Conservation (phyloP, 1,140 invertebrate species). For the Brachystomella parvula region DNA sequence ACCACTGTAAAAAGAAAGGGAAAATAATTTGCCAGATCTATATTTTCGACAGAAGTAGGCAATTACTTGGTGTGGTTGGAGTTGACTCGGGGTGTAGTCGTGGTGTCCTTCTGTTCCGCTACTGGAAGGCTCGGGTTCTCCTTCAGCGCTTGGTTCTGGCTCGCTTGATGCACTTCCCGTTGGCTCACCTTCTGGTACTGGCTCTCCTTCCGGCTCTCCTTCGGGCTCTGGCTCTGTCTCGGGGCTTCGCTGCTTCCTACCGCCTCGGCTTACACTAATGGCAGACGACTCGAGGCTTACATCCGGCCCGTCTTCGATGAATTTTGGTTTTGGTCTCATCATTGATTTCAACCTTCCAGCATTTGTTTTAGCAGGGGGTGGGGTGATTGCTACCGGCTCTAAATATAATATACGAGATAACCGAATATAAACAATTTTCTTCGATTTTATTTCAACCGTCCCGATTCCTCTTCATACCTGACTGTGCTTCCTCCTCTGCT, state of each 20-base stretch:
- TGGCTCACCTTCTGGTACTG: constrained; percentile 19
- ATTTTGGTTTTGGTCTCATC: constrained; percentile 41
- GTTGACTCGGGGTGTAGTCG: not conserved
- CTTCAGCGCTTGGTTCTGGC: not conserved
- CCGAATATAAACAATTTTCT: no score
- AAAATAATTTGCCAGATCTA: not conserved
- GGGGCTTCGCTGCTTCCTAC: not conserved
- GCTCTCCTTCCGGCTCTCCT: constrained; percentile 29
- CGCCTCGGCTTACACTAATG: constrained; percentile 18
- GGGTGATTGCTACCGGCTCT: constrained; percentile 18
- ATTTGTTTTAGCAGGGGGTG: constrained; percentile 11
- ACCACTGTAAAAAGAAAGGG: constrained; percentile 23
- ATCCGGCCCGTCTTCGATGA: constrained; percentile 25
- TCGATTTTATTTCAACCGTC: no score
- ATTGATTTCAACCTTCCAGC: constrained; percentile 37
- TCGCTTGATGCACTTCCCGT: constrained; percentile 11
- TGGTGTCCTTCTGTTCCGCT: not conserved
- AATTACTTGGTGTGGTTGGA: constrained; percentile 5
- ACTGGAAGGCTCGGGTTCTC: constrained; percentile 7
- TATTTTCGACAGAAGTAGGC: not conserved
- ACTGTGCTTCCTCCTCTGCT: constrained; percentile 40
- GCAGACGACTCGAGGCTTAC: constrained; percentile 31
- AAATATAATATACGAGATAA: no score
- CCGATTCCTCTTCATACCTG: constrained; percentile 12
- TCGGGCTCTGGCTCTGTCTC: constrained; percentile 17